Conservation (phyloP, 1,140 invertebrate genomes). For the Drosophila carrolli region DNA sequence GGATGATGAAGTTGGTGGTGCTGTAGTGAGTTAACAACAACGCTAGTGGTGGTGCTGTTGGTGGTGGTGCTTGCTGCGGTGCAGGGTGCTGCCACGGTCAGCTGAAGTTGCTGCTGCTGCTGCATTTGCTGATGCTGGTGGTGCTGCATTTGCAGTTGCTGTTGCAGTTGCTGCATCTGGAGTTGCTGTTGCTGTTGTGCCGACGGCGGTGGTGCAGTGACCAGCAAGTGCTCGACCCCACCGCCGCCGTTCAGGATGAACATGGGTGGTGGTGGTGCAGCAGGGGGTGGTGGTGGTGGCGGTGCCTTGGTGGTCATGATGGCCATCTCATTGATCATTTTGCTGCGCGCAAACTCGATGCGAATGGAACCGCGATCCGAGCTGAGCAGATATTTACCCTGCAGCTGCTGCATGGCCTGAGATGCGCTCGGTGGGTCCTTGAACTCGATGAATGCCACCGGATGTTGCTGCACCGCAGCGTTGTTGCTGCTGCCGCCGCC, state of each 20-base stretch:
- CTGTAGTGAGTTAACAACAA: conserved; percentile 84
- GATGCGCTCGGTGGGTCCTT: conserved; percentile 95
- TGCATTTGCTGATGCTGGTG: conserved; percentile 17
- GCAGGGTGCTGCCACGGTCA: conserved; percentile 45
- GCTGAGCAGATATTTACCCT: conserved; percentile 97
- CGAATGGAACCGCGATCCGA: conserved; percentile 97
- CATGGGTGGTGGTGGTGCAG: conserved; percentile 31
- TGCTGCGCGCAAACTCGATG: conserved; percentile 99
- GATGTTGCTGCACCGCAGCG: conserved; percentile 58
- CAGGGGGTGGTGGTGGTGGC: conserved; percentile 16
- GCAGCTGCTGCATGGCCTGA: conserved; percentile 95
- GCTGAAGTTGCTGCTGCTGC: conserved; percentile 47
- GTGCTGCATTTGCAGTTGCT: conserved; percentile 36
- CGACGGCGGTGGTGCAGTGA: conserved; percentile 34
- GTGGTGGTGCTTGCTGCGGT: conserved; percentile 74
- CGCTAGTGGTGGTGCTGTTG: conserved; percentile 81
- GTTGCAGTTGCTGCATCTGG: conserved; percentile 50
- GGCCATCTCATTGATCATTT: conserved; percentile 89
- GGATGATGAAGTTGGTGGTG: conserved; percentile 84
- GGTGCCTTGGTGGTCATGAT: conserved; percentile 48
- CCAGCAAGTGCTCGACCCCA: conserved; percentile 43
- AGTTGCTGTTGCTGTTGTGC: conserved; percentile 58
- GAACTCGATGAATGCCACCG: conserved; percentile 99
- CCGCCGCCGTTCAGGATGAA: conserved; percentile 66
- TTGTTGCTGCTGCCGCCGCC: conserved; percentile 10